phyloP scores from a whole-genome alignment of 2,888 invertebrate species.

The Nomada hirtipes region DNA sequence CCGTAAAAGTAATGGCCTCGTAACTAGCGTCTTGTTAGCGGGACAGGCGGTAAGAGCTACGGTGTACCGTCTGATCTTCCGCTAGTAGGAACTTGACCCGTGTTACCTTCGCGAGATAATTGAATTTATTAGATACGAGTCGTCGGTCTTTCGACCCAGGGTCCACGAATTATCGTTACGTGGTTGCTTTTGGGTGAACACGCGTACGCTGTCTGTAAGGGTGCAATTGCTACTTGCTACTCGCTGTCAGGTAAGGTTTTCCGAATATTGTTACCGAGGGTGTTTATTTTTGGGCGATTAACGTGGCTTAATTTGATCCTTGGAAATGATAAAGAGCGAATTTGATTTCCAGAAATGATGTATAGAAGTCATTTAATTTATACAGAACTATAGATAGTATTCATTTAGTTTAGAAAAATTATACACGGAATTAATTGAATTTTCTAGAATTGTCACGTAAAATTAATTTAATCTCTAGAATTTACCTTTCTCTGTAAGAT shows the following conservation, averaged over 20 bases:
- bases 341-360: too few relatives aligned
- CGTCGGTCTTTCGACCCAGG: slow-evolving; percentile 29
- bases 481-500: too few relatives aligned
- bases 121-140: slow-evolving; percentile 74
- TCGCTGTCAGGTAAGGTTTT: not conserved
- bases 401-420: too few relatives aligned
- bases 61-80: slow-evolving; percentile 71
- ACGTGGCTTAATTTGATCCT: too few relatives aligned
- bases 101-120: slow-evolving; percentile 71
- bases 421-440: too few relatives aligned
- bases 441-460: too few relatives aligned
- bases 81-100: slow-evolving; percentile 74
- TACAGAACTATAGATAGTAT: too few relatives aligned
- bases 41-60: slow-evolving; percentile 72
- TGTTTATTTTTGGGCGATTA: too few relatives aligned
- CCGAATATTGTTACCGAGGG: too few relatives aligned
- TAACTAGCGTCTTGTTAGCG: slow-evolving; percentile 77
- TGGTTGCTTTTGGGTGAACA: not conserved
- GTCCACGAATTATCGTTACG: slow-evolving; percentile 45
- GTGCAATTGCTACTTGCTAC: not conserved
- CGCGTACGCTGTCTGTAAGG: not conserved
- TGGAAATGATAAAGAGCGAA: too few relatives aligned
- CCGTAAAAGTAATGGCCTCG: slow-evolving; percentile 65
- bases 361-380: too few relatives aligned
- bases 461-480: too few relatives aligned